These are phyloP conservation scores for Hirtodrosophila alboralis DNA, from an alignment of 2,888 invertebrate species.

Conservation along the genomic window DNA sequence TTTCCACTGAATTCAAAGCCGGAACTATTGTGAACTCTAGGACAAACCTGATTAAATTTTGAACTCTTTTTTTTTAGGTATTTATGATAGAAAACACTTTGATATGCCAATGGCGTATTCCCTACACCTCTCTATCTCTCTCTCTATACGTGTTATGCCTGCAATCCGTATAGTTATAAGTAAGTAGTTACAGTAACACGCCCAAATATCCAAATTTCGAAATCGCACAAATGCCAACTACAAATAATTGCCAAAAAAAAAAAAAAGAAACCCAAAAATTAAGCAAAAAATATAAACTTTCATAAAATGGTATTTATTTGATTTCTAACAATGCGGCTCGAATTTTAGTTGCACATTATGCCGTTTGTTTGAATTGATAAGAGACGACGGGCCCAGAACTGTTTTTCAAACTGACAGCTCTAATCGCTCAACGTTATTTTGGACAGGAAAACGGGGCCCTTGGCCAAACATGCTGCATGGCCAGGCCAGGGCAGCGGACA, in stretches of 20 bases:
- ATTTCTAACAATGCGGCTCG: slow-evolving; percentile 54
- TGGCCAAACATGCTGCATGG: slow-evolving; percentile 36
- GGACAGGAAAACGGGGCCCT: slow-evolving; percentile 21
- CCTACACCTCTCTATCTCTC: neutral
- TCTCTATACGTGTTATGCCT: slow-evolving; percentile 57
- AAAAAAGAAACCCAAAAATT: slow-evolving; percentile 15
- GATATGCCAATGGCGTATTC: slow-evolving; percentile 49
- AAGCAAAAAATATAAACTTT: slow-evolving; percentile 51
- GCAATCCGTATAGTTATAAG: slow-evolving; percentile 42
- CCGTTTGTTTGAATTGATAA: slow-evolving; percentile 60
- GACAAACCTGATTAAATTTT: slow-evolving; percentile 6
- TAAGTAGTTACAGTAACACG: slow-evolving; percentile 26
- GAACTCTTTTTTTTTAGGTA: neutral
- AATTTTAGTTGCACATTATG: slow-evolving; percentile 14
- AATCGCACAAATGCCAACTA: slow-evolving; percentile 54
- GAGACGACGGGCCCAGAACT: slow-evolving; percentile 37
- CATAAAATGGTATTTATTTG: slow-evolving; percentile 60
- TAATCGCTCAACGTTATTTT: slow-evolving; percentile 67
- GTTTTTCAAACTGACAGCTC: slow-evolving; percentile 67
- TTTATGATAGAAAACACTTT: slow-evolving; percentile 61
- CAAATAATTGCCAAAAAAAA: slow-evolving; percentile 60
- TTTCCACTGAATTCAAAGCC: slow-evolving; percentile 23
- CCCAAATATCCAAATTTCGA: slow-evolving; percentile 55
- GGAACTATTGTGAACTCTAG: slow-evolving; percentile 11
- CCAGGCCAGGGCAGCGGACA: slow-evolving; percentile 57